phyloP scores from a whole-genome alignment of 2,113 vertebrate genomes.

The Muntiacus muntjak region DNA sequence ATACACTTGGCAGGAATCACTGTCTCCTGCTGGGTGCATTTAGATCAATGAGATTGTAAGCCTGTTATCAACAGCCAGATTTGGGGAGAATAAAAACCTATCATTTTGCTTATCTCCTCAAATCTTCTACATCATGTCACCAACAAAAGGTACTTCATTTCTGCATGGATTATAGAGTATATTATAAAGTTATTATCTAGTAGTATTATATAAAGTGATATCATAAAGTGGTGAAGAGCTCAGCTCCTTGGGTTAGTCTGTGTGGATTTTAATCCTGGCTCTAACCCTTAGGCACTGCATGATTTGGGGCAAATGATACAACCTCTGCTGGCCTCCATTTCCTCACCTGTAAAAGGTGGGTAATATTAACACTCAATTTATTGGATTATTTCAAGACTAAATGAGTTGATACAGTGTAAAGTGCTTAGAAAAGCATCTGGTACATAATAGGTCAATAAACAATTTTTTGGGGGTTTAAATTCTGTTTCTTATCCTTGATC shows the following conservation, averaged over 20 bases:
- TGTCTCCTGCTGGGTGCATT: rapidly evolving
- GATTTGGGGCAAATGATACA: not conserved
- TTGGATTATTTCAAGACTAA: not conserved
- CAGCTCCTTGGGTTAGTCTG: not conserved
- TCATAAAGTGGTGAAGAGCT: not conserved
- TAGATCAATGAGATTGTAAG: not conserved
- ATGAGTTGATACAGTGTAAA: not conserved
- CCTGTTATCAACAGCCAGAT: not conserved
- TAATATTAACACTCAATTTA: not conserved
- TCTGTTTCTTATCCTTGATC: not conserved
- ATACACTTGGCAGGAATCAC: rapidly evolving
- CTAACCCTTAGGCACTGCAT: not conserved
- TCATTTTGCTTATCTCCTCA: not conserved
- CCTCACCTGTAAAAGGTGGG: not conserved
- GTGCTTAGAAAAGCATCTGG: not conserved
- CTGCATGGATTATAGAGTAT: not conserved
- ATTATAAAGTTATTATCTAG: not conserved
- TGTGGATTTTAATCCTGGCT: not conserved
- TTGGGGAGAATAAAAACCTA: not conserved
- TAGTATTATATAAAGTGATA: not conserved
- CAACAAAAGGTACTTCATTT: not conserved
- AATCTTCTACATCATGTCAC: not conserved
- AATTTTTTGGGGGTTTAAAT: not conserved
- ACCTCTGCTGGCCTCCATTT: not conserved
- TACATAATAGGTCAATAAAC: not conserved